phyloP scores from a whole-genome alignment of 2,797 vertebrate genomes.

The Periophthalmus magnuspinnatus region DNA sequence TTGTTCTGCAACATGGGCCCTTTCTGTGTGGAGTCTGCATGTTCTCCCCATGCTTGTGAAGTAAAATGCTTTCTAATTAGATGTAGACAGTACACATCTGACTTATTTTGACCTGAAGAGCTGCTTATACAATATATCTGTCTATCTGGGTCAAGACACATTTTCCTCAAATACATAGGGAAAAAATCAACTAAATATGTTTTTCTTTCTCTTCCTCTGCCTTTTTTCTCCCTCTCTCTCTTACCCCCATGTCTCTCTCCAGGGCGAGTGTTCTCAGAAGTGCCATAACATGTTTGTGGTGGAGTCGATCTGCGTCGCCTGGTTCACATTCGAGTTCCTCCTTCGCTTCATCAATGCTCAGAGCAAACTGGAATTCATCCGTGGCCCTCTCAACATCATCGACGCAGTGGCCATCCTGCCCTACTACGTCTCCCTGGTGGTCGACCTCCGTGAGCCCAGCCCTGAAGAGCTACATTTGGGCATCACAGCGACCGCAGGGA shows the following conservation, averaged over 20 bases:
- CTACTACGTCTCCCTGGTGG: constrained; percentile 90
- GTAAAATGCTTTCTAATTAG: too few relatives aligned
- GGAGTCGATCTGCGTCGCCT: constrained; percentile 93
- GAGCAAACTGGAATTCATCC: constrained; percentile 91
- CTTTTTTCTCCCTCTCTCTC: background rate
- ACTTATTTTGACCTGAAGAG: too few relatives aligned
- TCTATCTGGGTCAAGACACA: too few relatives aligned
- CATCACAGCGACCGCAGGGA: constrained; percentile 23
- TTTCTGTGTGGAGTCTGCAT: too few relatives aligned
- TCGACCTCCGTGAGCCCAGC: constrained; percentile 78
- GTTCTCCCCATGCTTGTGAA: too few relatives aligned
- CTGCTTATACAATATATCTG: too few relatives aligned
- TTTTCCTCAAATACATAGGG: too few relatives aligned
- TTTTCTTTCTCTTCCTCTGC: background rate
- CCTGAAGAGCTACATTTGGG: constrained; percentile 73
- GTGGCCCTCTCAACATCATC: constrained; percentile 91
- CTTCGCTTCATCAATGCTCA: constrained; percentile 86
- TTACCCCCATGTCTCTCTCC: constrained; percentile 16
- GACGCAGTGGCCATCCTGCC: constrained; percentile 94
- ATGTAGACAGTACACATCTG: too few relatives aligned
- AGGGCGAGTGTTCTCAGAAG: constrained; percentile 91
- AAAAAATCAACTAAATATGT: too few relatives aligned
- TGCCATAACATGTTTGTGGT: constrained; percentile 92
- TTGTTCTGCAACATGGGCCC: too few relatives aligned
- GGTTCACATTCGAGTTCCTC: constrained; percentile 92